A percentile compares a stretch with the other conserved stretches of the same genome.
These are phyloP conservation scores for Penaeus indicus DNA, from an alignment of 1,140 invertebrate species.

Conservation along the genomic window DNA sequence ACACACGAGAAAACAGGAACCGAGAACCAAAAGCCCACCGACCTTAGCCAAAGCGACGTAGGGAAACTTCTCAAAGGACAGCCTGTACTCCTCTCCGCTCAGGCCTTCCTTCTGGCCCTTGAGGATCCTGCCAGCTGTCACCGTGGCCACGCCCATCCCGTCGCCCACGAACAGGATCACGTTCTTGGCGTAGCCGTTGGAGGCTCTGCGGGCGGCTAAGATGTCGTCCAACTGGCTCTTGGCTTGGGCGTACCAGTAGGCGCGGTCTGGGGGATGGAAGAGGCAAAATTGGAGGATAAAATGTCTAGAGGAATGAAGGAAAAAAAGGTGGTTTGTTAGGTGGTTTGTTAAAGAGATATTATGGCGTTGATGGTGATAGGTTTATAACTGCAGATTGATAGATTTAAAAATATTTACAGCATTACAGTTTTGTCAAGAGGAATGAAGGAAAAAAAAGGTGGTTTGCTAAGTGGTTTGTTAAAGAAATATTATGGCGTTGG, in stretches of 20 bases:
- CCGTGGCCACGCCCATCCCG: conserved; percentile 65
- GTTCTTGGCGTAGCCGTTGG: conserved; percentile 58
- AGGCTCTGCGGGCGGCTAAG: conserved; percentile 33
- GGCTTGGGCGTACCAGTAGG: conserved; percentile 56
- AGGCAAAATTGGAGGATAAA: background rate
- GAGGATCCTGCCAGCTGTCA: conserved; percentile 64
- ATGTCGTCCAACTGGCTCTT: conserved; percentile 43
- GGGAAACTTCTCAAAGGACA: conserved; percentile 87
- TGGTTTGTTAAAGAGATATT: too few relatives aligned
- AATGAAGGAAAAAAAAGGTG: conserved; percentile 72
- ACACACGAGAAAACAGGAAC: too few relatives aligned
- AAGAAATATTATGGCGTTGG: too few relatives aligned
- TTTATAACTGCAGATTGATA: too few relatives aligned
- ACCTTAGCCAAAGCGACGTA: conserved; percentile 88
- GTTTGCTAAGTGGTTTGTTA: too few relatives aligned
- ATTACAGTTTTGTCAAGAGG: too few relatives aligned
- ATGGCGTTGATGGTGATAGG: too few relatives aligned
- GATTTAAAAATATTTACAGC: too few relatives aligned
- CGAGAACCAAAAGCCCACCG: conserved; percentile 58
- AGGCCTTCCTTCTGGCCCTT: conserved; percentile 60
- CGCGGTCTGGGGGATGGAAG: conserved; percentile 76
- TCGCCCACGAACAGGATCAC: conserved; percentile 62
- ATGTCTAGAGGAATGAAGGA: conserved; percentile 81
- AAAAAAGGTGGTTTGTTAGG: too few relatives aligned
- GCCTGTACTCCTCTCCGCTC: conserved; percentile 77